Conservation (phyloP, 2,888 invertebrate genomes). For the Latheticus oryzae region DNA sequence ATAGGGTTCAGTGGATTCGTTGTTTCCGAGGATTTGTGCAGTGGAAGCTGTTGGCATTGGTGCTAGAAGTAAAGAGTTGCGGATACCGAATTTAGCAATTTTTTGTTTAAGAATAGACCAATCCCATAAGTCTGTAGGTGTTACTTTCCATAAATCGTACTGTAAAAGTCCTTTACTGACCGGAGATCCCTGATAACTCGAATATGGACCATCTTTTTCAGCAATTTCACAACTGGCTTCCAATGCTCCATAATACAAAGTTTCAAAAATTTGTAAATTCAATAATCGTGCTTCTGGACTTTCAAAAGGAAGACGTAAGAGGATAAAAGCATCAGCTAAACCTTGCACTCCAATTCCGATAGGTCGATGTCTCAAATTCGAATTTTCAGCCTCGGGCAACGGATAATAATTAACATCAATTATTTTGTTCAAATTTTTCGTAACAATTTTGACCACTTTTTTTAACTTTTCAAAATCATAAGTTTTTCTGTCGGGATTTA, state of each 20-base stretch:
- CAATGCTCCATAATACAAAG: conserved; percentile 94
- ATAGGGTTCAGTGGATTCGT: conserved; percentile 98
- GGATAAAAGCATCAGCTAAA: conserved; percentile 94
- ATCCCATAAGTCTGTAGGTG: conserved; percentile 88
- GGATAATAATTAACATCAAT: conserved; percentile 98
- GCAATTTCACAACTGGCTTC: conserved; percentile 97
- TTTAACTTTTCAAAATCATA: conserved; percentile 91
- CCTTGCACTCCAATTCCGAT: conserved; percentile 97
- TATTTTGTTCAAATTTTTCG: conserved; percentile 94
- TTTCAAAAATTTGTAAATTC: conserved; percentile 97
- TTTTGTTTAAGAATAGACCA: conserved; percentile 86
- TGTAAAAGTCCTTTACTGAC: conserved; percentile 96
- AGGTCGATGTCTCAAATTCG: conserved; percentile 88
- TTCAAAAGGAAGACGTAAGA: conserved; percentile 94
- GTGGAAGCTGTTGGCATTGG: conserved; percentile 99
- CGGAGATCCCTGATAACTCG: conserved; percentile 89
- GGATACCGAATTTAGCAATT: conserved; percentile 88
- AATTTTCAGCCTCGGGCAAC: conserved; percentile 85
- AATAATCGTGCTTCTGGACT: conserved; percentile 83
- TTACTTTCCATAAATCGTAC: conserved; percentile 97
- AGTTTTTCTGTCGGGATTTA: conserved; percentile 77
- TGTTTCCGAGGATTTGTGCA: conserved; percentile 98
- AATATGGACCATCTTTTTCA: conserved; percentile 84
- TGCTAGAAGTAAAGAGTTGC: conserved; percentile 90
- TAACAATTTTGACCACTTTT: conserved; percentile 89